Conservation (phyloP, 2,888 invertebrate genomes). For the Tanytarsus gracilentus region DNA sequence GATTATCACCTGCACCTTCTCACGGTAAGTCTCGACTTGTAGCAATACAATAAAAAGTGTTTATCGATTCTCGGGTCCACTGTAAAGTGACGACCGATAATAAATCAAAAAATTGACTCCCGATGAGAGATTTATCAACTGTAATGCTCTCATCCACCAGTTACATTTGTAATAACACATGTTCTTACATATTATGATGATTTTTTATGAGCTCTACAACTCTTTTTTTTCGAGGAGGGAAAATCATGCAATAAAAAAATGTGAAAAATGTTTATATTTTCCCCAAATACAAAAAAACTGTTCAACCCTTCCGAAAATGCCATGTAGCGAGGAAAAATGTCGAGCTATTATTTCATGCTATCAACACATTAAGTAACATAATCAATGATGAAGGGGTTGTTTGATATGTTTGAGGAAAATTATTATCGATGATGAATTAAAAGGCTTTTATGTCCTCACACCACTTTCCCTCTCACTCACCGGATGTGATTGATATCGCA, state of each 20-base stretch:
- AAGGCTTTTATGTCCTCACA: background rate
- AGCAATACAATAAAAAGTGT: background rate
- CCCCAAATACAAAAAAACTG: background rate
- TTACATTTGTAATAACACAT: constrained; percentile 25
- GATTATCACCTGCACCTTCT: constrained; percentile 25
- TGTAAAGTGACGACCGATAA: background rate
- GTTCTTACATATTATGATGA: constrained; percentile 23
- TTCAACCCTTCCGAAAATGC: constrained; percentile 22
- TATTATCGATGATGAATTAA: constrained; percentile 10
- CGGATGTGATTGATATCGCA: constrained; percentile 13
- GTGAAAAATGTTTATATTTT: constrained; percentile 1
- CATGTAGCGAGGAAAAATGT: background rate
- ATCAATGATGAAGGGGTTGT: constrained; percentile 23
- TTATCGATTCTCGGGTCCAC: background rate
- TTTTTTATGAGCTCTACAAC: constrained; percentile 18
- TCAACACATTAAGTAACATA: constrained; percentile 25
- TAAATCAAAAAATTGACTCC: constrained; percentile 22
- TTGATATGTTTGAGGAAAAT: too few relatives aligned
- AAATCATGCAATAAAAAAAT: constrained; percentile 10
- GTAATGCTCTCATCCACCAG: constrained; percentile 13
- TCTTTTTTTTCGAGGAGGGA: constrained; percentile 1
- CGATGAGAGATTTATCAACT: constrained; percentile 24
- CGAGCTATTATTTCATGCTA: constrained; percentile 16
- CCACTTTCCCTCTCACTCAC: too few relatives aligned
- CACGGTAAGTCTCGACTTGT: constrained; percentile 23